Evolutionary conservation across 2,797 vertebrate genomes (phyloP).

Genomic region (Acrossocheilus fasciatus): DNA sequence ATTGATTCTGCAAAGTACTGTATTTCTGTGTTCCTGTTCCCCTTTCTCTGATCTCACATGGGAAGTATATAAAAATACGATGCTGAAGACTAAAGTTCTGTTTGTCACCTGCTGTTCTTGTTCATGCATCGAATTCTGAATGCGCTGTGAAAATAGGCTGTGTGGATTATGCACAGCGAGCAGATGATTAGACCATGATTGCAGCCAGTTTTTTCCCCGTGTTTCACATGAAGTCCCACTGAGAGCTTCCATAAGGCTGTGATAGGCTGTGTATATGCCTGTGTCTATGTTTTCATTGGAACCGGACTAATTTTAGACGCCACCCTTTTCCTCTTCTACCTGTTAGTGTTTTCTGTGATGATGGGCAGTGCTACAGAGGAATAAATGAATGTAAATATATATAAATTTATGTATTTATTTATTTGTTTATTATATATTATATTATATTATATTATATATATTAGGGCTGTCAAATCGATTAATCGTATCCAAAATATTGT

Average conservation of each 20-base stretch:
- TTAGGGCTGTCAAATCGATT: too few species aligned
- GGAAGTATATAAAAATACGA: slow-evolving; percentile 24
- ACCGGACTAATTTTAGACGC: slow-evolving; percentile 66
- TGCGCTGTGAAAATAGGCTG: background rate
- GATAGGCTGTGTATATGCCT: slow-evolving; percentile 58
- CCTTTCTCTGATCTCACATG: slow-evolving; percentile 13
- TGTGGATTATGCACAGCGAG: slow-evolving; percentile 35
- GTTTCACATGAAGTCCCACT: slow-evolving; percentile 63
- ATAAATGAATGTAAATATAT: background rate
- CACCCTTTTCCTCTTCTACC: slow-evolving; percentile 55
- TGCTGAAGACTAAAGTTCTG: background rate
- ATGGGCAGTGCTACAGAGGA: background rate
- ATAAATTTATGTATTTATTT: background rate
- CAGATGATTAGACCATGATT: slow-evolving; percentile 56
- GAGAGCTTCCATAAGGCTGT: slow-evolving; percentile 60
- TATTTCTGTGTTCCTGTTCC: slow-evolving; percentile 20
- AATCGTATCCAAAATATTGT: too few species aligned
- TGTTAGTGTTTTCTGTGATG: slow-evolving; percentile 36
- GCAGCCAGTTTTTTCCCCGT: slow-evolving; percentile 58
- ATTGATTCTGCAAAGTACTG: slow-evolving; percentile 2
- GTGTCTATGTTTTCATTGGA: slow-evolving; percentile 51
- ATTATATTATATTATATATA: too few species aligned
- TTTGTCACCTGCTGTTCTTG: slow-evolving; percentile 17
- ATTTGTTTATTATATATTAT: too few species aligned
- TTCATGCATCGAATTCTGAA: background rate